Evolutionary conservation across 2,113 vertebrate genomes (phyloP), one percentile per base, ranked within the genome.

Genomic region (Hassar affinis): DNA sequence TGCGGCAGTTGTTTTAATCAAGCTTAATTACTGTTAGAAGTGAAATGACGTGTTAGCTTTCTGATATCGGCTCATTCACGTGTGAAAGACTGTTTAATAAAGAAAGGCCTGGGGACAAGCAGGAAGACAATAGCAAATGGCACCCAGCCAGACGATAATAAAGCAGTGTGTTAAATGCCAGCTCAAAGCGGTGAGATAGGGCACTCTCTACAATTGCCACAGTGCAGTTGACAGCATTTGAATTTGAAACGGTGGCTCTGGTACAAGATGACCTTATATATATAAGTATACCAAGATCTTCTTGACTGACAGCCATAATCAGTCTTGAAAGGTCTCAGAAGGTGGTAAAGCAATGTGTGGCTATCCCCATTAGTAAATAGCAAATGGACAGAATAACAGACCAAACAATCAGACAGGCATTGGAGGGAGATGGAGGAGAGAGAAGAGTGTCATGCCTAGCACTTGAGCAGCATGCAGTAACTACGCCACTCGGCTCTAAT

Each of bases 21-120:
- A 95, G 94, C 94, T 92, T 96, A 97, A 98, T 98, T 97, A 97
- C 94, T 95, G 94, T 95, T 94, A 94, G 93, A 95, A 96, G 96
- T 97, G 96, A 96, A 96, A 95, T 94, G 95, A 97, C 95, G 94
- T 93, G 94, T 94, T 95, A 94, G 96, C 96, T 96, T 97, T 96
- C 94, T 95, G 94, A 94, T 93, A 96, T 97, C 96, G 95, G 97
- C 96, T 95, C 96, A 95, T 92, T 93, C 94, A 93, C 92, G 95
- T 95, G 88, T 95, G 95, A 95, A 94, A 89, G 84, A 85, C 85
- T 91, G 93, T 95, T 94, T 95, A 93, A 80, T 57, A 51, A 33
- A 33, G 51, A 81, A 68, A 54, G 68, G 72, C 51, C 38, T 25
- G 77, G 25, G 52, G 75, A 81, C 66, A n/a, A 81, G 45, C 78